phyloP scores from a whole-genome alignment of 2,113 vertebrate species.

The Bos taurus region DNA sequence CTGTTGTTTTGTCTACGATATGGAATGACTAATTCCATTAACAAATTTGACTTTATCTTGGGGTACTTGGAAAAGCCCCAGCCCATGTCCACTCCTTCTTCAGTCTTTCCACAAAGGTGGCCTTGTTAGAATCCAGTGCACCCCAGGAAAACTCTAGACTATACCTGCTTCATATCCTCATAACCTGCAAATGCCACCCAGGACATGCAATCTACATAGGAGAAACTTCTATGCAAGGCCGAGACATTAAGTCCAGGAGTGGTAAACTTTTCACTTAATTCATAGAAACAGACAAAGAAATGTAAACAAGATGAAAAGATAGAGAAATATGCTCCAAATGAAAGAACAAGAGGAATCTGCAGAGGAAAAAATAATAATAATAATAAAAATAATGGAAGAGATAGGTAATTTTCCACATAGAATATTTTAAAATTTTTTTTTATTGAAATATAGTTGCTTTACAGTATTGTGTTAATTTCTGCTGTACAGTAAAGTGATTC shows the following conservation, averaged over 20 bases:
- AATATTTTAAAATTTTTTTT: background rate
- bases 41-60: background rate
- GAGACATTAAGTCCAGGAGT: background rate
- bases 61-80: background rate
- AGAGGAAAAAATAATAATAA: background rate
- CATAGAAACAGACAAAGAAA: background rate
- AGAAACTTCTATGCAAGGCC: background rate
- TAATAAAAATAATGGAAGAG: background rate
- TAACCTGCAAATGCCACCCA: background rate
- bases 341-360: background rate
- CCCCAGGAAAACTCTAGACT: background rate
- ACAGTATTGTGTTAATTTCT: background rate
- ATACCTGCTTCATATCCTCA: background rate
- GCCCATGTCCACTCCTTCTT: background rate
- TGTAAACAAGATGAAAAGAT: background rate
- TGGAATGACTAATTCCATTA: background rate
- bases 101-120: background rate
- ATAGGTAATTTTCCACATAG: background rate
- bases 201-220: background rate
- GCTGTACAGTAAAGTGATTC: background rate
- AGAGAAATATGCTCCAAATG: background rate
- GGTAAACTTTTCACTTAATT: background rate
- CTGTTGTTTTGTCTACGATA: background rate
- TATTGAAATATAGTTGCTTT: background rate
- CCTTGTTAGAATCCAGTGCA: background rate